These are phyloP conservation scores for Elephas maximus DNA, from an alignment of 2,113 vertebrate species.

Conservation along the genomic window DNA sequence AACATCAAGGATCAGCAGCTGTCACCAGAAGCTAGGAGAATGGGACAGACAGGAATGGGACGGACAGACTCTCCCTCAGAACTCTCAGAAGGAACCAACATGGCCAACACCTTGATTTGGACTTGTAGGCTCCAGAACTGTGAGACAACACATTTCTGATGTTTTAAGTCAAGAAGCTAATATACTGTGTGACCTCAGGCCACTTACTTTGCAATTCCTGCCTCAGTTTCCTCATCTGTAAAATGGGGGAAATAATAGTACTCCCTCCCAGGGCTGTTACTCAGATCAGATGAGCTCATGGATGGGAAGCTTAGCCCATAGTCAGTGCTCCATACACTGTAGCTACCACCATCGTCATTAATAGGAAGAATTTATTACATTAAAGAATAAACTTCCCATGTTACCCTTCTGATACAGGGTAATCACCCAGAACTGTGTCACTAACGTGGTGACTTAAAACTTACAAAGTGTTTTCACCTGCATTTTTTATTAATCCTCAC, in stretches of 20 bases:
- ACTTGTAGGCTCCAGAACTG: background rate
- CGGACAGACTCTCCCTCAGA: background rate
- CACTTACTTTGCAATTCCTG: background rate
- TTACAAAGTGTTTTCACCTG: background rate
- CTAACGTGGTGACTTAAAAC: background rate
- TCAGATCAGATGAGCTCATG: background rate
- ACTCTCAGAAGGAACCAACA: background rate
- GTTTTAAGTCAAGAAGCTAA: background rate
- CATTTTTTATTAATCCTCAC: background rate
- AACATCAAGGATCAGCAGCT: background rate
- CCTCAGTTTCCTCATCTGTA: background rate
- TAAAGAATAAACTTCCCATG: background rate
- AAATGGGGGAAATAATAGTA: background rate
- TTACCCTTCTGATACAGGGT: accelerated
- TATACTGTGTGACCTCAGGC: background rate
- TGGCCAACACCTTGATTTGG: background rate
- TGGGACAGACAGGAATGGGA: background rate
- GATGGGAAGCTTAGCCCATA: background rate
- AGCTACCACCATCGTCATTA: too few species aligned
- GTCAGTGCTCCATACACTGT: accelerated
- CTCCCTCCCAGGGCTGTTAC: accelerated
- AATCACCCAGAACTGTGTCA: background rate
- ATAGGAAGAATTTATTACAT: background rate
- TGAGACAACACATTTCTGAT: too few species aligned
- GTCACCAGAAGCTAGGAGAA: background rate